phyloP scores from a whole-genome alignment of 1,140 invertebrate genomes.

The Acyrthosiphon pisum region DNA sequence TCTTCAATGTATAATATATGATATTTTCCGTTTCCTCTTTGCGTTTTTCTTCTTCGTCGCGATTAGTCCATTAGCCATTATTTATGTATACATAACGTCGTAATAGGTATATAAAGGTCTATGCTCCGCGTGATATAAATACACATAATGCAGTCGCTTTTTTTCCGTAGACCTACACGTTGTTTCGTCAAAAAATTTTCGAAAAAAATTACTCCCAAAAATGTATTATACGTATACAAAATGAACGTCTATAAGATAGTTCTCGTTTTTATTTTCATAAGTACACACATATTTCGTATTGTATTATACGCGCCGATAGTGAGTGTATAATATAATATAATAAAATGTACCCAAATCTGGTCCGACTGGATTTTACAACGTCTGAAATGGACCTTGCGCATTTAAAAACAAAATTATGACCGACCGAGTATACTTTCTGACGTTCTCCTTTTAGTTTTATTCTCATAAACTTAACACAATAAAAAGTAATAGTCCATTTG shows the following conservation, averaged over 20 bases:
- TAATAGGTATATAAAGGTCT: neutral
- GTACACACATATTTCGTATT: neutral
- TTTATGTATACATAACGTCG: neutral
- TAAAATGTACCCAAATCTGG: conserved; percentile 14
- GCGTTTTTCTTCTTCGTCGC: neutral
- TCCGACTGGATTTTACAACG: conserved; percentile 10
- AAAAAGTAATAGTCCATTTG: conserved; percentile 33
- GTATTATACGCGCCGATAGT: neutral
- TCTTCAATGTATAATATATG: neutral
- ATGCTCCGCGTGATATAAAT: too few relatives aligned
- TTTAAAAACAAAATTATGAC: conserved; percentile 38
- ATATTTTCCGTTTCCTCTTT: too few relatives aligned
- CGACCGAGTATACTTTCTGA: neutral
- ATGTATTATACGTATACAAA: neutral
- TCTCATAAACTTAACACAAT: neutral
- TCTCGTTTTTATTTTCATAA: neutral
- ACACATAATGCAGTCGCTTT: neutral
- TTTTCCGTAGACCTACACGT: neutral
- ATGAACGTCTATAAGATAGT: neutral
- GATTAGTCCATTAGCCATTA: neutral
- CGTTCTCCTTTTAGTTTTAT: neutral
- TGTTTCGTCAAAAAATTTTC: neutral
- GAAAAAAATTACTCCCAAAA: neutral
- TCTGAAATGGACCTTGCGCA: neutral
- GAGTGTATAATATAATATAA: conserved; percentile 3